Evolutionary conservation across 2,888 invertebrate species (phyloP), one percentile per base, ranked within the genome.

Genomic region (Anorthoa munda): DNA sequence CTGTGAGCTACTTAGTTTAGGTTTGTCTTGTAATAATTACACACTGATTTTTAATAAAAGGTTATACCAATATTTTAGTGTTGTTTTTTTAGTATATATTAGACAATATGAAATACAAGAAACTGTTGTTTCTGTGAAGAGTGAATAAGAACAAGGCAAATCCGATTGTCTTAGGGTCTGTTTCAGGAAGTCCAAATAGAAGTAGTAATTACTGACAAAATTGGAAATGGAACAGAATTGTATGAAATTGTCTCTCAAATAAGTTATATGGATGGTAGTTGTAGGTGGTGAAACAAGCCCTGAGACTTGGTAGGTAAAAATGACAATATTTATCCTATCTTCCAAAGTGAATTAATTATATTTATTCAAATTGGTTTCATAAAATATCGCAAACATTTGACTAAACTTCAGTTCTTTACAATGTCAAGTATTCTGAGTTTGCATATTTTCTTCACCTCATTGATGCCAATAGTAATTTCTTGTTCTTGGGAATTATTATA

Each of bases 381-480:
- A 9, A 39, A 39, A 39, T 39, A 39, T 39, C 9, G 39, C 39
- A 76, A 51, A 31, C 17, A 58, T 75, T 31, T 59, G 1, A n/a
- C 15, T 26, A 26, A 51, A 39, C 53, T 21, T 88, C 67, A 78
- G 18, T 70, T 55, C 56, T 91, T 91, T 0, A 97, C 94, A 79
- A 97, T 92, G 83, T 97, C 97, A 31, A 95, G 88, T 72, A 97
- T 96, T 81, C 97, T 94, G 46, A 97, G 91, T 85, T 94, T 96
- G 85, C 97, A 97, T 80, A 98, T 98, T 93, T 97, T 97, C 90
- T 97, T 97, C 0, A 98, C 97, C 94, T 98, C 97, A 73, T 96
- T 94, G 60, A 97, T 97, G 26, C 97, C 97, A 58, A 92, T 96
- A 4, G 89, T 86, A 4, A 97, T 92, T 93, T 98, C 98, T 64